Evolutionary conservation across 2,888 invertebrate genomes (phyloP), one percentile per base, ranked within the genome.

Genomic region (Oscheius onirici): DNA sequence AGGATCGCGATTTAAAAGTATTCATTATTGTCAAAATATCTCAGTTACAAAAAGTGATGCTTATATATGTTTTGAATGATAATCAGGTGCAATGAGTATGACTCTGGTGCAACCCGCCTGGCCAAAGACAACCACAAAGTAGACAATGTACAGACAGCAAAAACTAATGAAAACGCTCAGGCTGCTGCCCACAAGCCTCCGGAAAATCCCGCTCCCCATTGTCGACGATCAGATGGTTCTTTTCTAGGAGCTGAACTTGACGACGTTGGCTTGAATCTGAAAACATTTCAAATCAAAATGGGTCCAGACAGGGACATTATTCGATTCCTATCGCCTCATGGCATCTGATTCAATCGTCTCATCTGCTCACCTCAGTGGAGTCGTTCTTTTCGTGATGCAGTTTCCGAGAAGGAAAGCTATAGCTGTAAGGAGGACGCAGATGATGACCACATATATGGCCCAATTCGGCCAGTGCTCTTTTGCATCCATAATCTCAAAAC

Each of bases 191-290:
- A 81, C 58, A 81, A 65, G 61, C 81, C 81, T 15, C 81, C 81
- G 1, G 81, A 81, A 72, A 81, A 81, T 24, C 81, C 81, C 11
- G 81, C 81, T 51, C 81, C 81, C 81, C 81, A 81, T 44, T 76
- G 77, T 20, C 81, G 51, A 28, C 76, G 74, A 2, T 72, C 72
- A 24, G 70, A 69, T 69, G 72, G 74, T 40, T 65, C 65, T 26
- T n/a, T 15, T 22, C 22, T 20, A 24, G n/a, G n/a, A 24, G 40
- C 41, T 17, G 58, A 41, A 58, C 41, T 58, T 41, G 17, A 17
- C 26, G 26, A 28, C 11, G 66, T 55, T 17, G 52, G 52, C 69
- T 74, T 75, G 44, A 73, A 74, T 63, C 78, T 78, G 65, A 34
- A 74, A 75, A 58, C 8, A 51, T 13, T 40, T 40, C 54, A n/a